Conservation (phyloP, 2,888 invertebrate genomes). For the Lacanobia wlatinum region DNA sequence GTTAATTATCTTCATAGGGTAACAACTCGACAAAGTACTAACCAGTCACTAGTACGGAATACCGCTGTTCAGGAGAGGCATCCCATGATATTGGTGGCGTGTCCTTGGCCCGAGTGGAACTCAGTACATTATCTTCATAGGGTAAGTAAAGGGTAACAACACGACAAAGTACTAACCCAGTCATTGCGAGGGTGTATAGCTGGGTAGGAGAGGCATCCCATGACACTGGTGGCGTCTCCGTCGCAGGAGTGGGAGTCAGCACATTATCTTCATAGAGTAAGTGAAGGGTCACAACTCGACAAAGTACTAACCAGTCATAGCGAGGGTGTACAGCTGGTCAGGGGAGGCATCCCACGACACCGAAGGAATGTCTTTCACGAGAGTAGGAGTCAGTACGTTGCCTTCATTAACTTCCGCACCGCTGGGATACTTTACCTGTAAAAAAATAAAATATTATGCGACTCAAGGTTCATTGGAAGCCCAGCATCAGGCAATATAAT, state of each 20-base stretch:
- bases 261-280: background rate
- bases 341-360: constrained; percentile 92
- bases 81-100: no score
- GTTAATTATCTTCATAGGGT: constrained; percentile 91
- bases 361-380: constrained; percentile 93
- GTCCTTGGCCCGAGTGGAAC: no score
- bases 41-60: no score
- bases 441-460: background rate
- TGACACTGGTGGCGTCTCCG: background rate
- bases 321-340: constrained; percentile 93
- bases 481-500: background rate
- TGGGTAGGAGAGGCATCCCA: background rate
- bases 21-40: no score
- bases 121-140: background rate
- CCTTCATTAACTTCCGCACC: constrained; percentile 91
- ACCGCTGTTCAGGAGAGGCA: no score
- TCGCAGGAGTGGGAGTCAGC: no score
- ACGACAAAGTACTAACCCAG: constrained; percentile 90
- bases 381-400: constrained; percentile 94
- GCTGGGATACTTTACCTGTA: constrained; percentile 88
- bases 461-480: background rate
- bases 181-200: constrained; percentile 89
- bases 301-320: constrained; percentile 93
- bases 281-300: background rate
- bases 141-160: constrained; percentile 4